Base-by-base conservation (phyloP, 2,113 vertebrate genomes). In the Podarcis cretensis region DNA sequence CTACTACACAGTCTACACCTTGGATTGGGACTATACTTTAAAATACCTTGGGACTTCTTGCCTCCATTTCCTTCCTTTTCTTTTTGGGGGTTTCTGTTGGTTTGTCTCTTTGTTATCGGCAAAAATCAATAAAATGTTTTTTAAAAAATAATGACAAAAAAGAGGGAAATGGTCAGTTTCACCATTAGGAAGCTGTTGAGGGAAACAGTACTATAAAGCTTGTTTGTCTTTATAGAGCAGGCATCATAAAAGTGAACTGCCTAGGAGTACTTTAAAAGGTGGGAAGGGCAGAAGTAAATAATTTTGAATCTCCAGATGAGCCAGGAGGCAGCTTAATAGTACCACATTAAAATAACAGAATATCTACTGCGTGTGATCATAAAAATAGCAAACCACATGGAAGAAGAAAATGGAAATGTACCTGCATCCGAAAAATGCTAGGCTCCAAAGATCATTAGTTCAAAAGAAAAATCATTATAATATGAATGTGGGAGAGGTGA, bases 161-260 rank as follows among this genome's bases (percentile, higher is more conserved):
- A 69, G 7, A 81, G 30, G n/a, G 25, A 73, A 35, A 74, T 48
- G 8, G 20, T 32, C 30, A 54, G 20, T 35, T 43, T 59, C 35
- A 10, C 27, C 21, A 71, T 35, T 71, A 32, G 21, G 20, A 57
- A 54, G 13, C 63, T 57, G 30, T 21, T 7, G n/a, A 81, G 65
- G 8, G 27, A n/a, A 32, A 12, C n/a, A 14, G 4, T 27, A 20
- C 20, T 37, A 57, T 6, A 54, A 80, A 81, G 6, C 23, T 74
- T 74, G 4, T 73, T 87, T 81, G 5, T 59, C 74, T 74, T 32
- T 88, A 8, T 83, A 30, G 37, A 86, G 87, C 81, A 54, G 0
- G 66, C 12, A 77, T 91, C n/a, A 80, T 84, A 40, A 57, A 84
- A 68, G 27, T 57, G 25, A 87, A 23, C 59, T 21, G 89, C 30